These are phyloP conservation scores for Yponomeuta evonymella DNA, from an alignment of 2,888 invertebrate genomes.

Conservation along the genomic window DNA sequence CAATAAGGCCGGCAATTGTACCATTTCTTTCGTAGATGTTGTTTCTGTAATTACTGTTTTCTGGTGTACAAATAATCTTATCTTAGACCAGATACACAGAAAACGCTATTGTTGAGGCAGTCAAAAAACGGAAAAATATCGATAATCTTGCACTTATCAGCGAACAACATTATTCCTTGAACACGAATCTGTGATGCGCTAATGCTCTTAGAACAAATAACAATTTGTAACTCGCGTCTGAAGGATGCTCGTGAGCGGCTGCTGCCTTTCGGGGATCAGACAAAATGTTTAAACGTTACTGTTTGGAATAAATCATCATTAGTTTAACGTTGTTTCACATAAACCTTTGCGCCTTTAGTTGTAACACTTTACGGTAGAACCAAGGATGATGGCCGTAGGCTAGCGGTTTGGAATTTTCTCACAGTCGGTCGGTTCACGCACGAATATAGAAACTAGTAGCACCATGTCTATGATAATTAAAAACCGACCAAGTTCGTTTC, in stretches of 20 bases:
- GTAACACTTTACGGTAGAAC: neutral
- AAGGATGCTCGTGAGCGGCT: neutral
- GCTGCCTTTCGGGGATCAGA: neutral
- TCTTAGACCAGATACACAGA: too few species aligned
- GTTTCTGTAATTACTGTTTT: too few species aligned
- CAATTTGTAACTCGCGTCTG: neutral
- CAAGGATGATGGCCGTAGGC: neutral
- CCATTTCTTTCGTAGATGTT: too few species aligned
- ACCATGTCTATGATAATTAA: too few species aligned
- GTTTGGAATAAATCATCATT: neutral
- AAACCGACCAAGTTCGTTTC: too few species aligned
- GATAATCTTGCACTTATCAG: neutral
- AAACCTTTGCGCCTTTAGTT: neutral
- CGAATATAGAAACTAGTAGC: too few species aligned
- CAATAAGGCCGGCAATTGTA: too few species aligned
- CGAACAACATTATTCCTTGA: neutral
- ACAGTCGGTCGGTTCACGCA: too few species aligned
- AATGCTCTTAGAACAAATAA: neutral
- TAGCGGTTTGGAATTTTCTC: too few species aligned
- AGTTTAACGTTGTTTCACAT: neutral
- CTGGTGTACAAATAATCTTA: too few species aligned
- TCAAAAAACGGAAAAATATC: neutral
- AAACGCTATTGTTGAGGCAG: too few species aligned
- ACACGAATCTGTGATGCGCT: constrained; percentile 1
- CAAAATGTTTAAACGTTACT: neutral